These are phyloP conservation scores for Rhineura floridana DNA, from an alignment of 2,113 vertebrate genomes.

Conservation along the genomic window DNA sequence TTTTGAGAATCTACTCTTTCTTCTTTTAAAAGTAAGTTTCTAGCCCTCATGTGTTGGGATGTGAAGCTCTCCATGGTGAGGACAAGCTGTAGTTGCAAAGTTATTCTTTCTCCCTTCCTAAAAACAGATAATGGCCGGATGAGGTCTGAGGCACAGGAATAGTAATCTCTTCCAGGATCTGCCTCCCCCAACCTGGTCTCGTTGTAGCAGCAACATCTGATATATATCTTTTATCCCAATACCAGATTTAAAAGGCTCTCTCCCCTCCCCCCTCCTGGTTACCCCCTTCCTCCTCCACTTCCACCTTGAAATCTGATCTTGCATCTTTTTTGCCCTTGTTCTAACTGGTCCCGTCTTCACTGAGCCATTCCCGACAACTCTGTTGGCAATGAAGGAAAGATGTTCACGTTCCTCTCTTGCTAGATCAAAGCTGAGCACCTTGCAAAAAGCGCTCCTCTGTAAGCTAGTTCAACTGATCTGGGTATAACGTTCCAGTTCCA, in stretches of 20 bases:
- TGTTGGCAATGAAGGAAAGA: not conserved
- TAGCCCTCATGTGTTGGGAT: too few species aligned
- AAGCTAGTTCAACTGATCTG: not conserved
- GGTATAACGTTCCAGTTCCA: not conserved
- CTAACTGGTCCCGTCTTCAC: not conserved
- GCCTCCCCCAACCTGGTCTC: too few species aligned
- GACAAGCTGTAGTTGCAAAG: too few species aligned
- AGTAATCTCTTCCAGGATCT: too few species aligned
- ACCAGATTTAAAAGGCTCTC: too few species aligned
- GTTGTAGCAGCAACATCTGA: too few species aligned
- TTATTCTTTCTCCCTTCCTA: not conserved
- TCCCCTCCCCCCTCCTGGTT: too few species aligned
- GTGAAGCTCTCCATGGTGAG: too few species aligned
- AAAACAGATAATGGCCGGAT: not conserved
- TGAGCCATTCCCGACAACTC: not conserved
- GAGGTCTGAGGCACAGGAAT: too few species aligned
- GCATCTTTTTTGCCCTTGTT: not conserved
- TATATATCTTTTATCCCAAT: too few species aligned
- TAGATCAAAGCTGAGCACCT: not conserved
- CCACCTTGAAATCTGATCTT: not conserved
- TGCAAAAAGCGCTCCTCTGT: not conserved
- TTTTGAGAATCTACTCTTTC: too few species aligned
- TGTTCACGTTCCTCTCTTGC: not conserved
- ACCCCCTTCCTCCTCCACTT: not conserved
- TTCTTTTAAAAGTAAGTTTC: too few species aligned